Conservation (phyloP, 2,113 vertebrate genomes). For the Lanius collurio region DNA sequence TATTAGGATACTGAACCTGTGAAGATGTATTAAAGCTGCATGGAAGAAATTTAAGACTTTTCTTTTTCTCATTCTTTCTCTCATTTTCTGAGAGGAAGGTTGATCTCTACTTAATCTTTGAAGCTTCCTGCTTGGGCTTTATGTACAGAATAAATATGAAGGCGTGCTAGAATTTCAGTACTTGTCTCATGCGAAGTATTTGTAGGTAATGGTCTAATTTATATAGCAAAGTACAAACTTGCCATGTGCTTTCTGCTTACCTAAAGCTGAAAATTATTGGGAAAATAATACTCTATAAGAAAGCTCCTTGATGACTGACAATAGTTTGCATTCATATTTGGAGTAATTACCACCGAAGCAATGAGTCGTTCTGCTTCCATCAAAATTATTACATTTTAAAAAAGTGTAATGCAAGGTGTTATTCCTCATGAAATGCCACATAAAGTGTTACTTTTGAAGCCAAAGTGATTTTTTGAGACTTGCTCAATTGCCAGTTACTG, state of each 20-base stretch:
- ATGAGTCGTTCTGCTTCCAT: background rate
- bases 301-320: background rate
- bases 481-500: conserved; percentile 4
- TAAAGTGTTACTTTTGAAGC: conserved; percentile 6
- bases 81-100: background rate
- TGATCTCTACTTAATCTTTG: background rate
- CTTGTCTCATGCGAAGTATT: background rate
- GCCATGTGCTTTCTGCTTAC: background rate
- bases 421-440: background rate
- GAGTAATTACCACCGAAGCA: background rate
- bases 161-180: background rate
- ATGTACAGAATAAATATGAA: background rate
- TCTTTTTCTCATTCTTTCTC: background rate
- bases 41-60: background rate
- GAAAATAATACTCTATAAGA: background rate
- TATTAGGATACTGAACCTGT: background rate
- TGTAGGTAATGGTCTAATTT: background rate
- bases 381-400: background rate
- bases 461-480: background rate
- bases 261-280: background rate
- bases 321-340: background rate
- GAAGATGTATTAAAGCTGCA: background rate
- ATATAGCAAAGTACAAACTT: background rate
- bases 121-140: background rate
- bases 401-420: background rate